Evolutionary conservation across 92 coral and sea anemone genomes (phyloP).

Genomic region (Ricordea florida): DNA sequence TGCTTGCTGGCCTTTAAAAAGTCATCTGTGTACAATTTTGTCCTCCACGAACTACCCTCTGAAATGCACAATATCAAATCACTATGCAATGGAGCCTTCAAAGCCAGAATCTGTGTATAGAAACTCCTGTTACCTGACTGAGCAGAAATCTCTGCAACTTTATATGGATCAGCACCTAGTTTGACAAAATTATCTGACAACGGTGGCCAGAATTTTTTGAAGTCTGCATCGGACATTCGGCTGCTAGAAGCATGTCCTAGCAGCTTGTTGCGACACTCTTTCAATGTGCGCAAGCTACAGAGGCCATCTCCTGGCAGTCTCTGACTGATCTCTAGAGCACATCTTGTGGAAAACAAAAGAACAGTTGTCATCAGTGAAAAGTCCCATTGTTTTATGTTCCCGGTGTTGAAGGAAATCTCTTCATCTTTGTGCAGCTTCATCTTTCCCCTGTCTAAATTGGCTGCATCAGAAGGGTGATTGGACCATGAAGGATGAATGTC

Average conservation of each 20-base stretch:
- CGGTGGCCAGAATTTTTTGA: slow-evolving; percentile 51
- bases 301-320: slow-evolving; percentile 5
- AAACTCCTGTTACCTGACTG: neutral
- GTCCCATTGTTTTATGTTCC: slow-evolving; percentile 82
- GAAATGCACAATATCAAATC: no score
- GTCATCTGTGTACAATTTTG: no score
- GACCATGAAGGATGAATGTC: slow-evolving; percentile 76
- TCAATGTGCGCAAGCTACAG: slow-evolving; percentile 58
- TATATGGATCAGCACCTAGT: slow-evolving; percentile 61
- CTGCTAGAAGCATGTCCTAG: slow-evolving; percentile 66
- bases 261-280: slow-evolving; percentile 63
- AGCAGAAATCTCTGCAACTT: slow-evolving; percentile 19
- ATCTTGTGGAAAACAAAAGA: slow-evolving; percentile 54
- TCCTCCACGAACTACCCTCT: no score
- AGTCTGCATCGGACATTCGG: slow-evolving; percentile 67
- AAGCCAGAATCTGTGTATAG: neutral
- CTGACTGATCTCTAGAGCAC: slow-evolving; percentile 40
- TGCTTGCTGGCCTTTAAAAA: no score
- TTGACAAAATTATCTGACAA: slow-evolving; percentile 34
- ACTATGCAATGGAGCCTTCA: no score
- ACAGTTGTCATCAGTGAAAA: slow-evolving; percentile 78
- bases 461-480: slow-evolving; percentile 82
- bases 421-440: slow-evolving; percentile 57
- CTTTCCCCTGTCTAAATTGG: slow-evolving; percentile 44
- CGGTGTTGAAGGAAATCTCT: slow-evolving; percentile 44